Base-by-base conservation (phyloP, 2,888 invertebrate species). In the Diarsia brunnea region DNA sequence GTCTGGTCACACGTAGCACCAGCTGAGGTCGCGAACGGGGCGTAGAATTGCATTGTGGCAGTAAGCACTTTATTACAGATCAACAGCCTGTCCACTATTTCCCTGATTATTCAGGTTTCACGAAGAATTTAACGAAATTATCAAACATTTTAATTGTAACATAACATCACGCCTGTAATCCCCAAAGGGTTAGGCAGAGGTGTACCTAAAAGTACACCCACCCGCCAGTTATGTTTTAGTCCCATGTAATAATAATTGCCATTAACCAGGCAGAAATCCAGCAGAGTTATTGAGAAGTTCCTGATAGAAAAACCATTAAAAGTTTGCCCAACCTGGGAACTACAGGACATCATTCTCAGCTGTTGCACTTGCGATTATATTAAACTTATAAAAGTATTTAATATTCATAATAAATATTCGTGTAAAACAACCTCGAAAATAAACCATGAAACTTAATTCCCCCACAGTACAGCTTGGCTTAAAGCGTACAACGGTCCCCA, bases 401-500 rank as follows among this genome's bases (percentile, higher is more conserved):
- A 82, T 81, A 85, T 75, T 82, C 53, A 69, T 69, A 55, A 75
- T 74, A 61, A 81, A 81, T 69, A 66, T 73, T 79, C 55, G 53
- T 76, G 70, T 81, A 69, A 77, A 73, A 86, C 69, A 84, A 78
- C 64, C 81, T 73, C 67, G 66, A 69, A 81, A 87, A 86, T 84
- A 86, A 79, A 84, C 66, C 77, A 79, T 81, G 73, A 79, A 78
- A 85, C 84, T 82, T 84, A 83, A 87, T 88, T 81, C 79, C 78
- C 79, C 65, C 74, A 71, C 84, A 78, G 71, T 78, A 81, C 47
- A 73, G 83, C 81, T 82, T 84, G 80, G 83, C 84, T 83, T 84
- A 73, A 75, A 85, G 72, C 69, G 84, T 88, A 87, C 87, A 87
- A 81, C 76, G 76, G 84, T 75, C 79, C 85, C 86, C 85, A 84